Base-by-base conservation (phyloP, 2,888 invertebrate genomes). In the Pristionchus mayeri region DNA sequence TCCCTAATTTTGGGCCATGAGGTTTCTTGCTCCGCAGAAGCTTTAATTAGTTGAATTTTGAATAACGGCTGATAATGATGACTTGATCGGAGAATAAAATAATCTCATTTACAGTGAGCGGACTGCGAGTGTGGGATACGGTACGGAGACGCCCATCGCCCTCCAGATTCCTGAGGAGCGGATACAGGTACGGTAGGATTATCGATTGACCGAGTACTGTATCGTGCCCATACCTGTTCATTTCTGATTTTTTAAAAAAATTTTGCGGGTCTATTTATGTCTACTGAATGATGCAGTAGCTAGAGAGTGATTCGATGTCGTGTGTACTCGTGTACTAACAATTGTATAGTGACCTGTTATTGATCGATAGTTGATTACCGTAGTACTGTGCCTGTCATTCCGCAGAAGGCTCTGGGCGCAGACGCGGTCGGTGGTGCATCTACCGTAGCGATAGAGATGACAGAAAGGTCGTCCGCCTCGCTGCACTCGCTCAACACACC, bases 101-200 rank as follows among this genome's bases (percentile, higher is more conserved):
- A n/a, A n/a, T n/a, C n/a, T n/a, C n/a, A n/a, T n/a, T 57, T 57
- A n/a, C 57, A 80, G 80, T 37, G 80, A 80, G 18, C 80, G 81
- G 30, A 60, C 44, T 3, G 52, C 44, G 18, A 52, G 81, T 27
- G 52, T 44, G 3, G 81, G 81, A 1, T 82, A 82, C 81, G 81
- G 81, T 63, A 82, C 81, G 24, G 37, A 82, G 81, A 82, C 37
- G 63, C 40, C 81, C n/a, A 44, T 30, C 37, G 44, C 63, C 27
- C 44, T 82, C 48, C 30, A 60, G 63, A 82, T 82, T 60, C 54
- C 80, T 54, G 81, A 63, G 57, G 81, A 82, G 48, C 40, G 81
- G 48, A 63, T 82, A 48, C 81, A 82, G 81, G 81, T 82, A 80
- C 80, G 52, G 57, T 80, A 80, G 37, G 63, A 21, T 40, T 67